Conservation (phyloP, 1,140 invertebrate genomes). For the Philopotamus ludificatus region DNA sequence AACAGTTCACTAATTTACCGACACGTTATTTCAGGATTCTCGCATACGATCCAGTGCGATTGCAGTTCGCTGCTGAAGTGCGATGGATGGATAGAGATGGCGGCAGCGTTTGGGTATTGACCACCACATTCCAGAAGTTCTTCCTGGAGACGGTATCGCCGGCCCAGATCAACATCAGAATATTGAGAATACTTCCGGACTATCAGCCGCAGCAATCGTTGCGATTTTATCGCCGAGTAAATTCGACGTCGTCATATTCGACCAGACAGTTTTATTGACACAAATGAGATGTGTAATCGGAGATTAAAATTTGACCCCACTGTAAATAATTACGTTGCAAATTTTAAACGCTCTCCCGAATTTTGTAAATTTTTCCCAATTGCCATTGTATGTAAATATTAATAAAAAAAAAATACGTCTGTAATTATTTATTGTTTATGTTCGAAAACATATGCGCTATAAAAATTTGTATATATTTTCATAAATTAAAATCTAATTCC, state of each 20-base stretch:
- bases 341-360: too few species aligned
- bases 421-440: too few species aligned
- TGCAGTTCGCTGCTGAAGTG: constrained; percentile 76
- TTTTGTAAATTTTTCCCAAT: too few species aligned
- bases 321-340: too few species aligned
- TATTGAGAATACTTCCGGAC: constrained; percentile 55
- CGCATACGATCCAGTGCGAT: constrained; percentile 64
- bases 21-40: constrained; percentile 59
- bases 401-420: too few species aligned
- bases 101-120: constrained; percentile 67
- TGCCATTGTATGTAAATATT: too few species aligned
- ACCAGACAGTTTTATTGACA: too few species aligned
- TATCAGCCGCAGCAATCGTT: constrained; percentile 7
- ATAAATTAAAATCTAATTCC: too few species aligned
- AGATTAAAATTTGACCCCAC: too few species aligned
- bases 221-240: constrained; percentile 29
- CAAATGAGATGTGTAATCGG: too few species aligned
- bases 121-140: constrained; percentile 75
- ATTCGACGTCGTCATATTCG: constrained; percentile 18
- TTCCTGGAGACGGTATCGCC: constrained; percentile 63
- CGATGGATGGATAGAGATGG: constrained; percentile 63
- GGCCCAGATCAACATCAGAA: constrained; percentile 62
- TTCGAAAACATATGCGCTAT: too few species aligned
- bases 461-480: too few species aligned
- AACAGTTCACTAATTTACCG: background rate